Conservation (phyloP, 2,797 vertebrate genomes). For the Lithobates pipiens region DNA sequence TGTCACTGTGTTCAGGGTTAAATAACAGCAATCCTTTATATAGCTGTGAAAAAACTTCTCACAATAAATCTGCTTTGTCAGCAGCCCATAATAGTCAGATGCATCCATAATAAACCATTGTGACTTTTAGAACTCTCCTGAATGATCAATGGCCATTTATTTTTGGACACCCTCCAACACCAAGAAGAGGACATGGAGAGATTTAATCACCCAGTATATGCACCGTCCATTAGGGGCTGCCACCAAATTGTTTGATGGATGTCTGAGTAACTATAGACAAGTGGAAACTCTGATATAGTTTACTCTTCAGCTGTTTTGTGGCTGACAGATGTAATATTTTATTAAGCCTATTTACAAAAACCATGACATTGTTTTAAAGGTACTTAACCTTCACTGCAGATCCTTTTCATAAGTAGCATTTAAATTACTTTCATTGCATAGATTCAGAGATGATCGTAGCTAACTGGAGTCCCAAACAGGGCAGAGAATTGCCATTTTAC, state of each 20-base stretch:
- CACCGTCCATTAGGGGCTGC: not conserved
- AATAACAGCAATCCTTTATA: no score
- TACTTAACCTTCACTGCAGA: no score
- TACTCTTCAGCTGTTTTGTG: not conserved
- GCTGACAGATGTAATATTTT: not conserved
- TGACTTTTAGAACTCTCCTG: not conserved
- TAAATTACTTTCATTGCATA: no score
- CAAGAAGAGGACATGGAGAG: not conserved
- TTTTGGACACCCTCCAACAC: not conserved
- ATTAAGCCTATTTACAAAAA: not conserved
- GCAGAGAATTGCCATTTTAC: no score
- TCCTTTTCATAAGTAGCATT: no score
- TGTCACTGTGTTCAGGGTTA: no score
- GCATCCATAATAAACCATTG: no score
- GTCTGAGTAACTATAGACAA: not conserved
- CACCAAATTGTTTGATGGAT: not conserved
- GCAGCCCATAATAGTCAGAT: no score
- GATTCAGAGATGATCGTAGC: no score
- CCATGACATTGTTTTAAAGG: not conserved
- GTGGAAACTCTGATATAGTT: not conserved
- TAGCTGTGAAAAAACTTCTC: no score
- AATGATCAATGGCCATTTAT: not conserved
- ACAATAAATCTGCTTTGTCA: no score
- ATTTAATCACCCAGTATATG: constrained; percentile 4
- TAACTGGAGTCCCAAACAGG: no score